phyloP scores from a whole-genome alignment of 2,113 vertebrate species.

The Pteropus alecto region DNA sequence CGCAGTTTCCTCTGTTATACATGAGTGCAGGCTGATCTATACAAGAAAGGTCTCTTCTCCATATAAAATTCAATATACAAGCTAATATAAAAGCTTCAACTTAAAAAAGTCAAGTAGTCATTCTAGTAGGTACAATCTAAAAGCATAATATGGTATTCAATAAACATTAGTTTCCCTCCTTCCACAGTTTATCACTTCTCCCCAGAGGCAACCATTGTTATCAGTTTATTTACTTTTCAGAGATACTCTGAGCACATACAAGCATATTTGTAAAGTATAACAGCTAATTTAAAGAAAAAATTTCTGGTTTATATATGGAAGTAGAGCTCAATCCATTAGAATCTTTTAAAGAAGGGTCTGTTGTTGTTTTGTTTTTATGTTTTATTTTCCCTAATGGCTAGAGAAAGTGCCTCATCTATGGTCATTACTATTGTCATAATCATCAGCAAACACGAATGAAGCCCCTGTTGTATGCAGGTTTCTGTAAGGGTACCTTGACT shows the following conservation, averaged over 20 bases:
- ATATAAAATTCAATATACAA: background rate
- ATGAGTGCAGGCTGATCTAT: background rate
- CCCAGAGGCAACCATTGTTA: background rate
- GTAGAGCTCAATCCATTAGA: background rate
- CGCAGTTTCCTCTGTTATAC: background rate
- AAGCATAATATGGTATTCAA: background rate
- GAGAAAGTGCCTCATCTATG: background rate
- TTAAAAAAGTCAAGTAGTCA: background rate
- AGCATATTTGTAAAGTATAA: background rate
- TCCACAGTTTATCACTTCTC: background rate
- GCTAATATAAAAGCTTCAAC: background rate
- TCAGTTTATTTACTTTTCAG: background rate
- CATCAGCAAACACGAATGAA: background rate
- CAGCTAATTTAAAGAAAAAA: background rate
- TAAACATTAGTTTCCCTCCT: background rate
- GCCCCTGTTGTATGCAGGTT: background rate
- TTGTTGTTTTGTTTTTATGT: background rate
- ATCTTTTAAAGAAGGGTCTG: background rate
- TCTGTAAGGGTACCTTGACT: background rate
- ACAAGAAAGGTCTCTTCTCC: background rate
- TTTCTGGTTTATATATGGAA: background rate
- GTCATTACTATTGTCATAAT: background rate
- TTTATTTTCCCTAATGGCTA: background rate
- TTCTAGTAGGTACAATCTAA: background rate
- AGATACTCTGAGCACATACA: background rate